phyloP scores from a whole-genome alignment of 2,113 vertebrate species.

The Atherinomorus stipes region DNA sequence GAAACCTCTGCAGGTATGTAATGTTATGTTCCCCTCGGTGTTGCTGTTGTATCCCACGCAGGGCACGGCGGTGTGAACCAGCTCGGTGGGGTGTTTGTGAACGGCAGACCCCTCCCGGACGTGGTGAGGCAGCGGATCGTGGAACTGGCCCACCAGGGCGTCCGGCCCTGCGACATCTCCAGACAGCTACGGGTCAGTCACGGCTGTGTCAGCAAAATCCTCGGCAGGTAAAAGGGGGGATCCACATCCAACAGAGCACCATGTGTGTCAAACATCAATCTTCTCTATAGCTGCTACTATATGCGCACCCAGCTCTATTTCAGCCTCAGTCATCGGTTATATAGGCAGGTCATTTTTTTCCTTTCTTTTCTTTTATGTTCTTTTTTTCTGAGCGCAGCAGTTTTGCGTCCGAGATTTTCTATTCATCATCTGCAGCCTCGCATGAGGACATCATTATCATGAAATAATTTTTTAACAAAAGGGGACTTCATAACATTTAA shows the following conservation, averaged over 20 bases:
- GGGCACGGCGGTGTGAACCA: conserved; percentile 99
- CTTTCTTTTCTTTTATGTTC: background rate
- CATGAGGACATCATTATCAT: conserved; percentile 52
- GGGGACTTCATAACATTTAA: conserved; percentile 31
- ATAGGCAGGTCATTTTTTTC: conserved; percentile 64
- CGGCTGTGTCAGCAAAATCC: conserved; percentile 99
- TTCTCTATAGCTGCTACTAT: conserved; percentile 57
- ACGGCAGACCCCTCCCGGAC: conserved; percentile 99
- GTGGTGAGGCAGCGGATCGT: conserved; percentile 99
- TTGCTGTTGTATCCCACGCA: conserved; percentile 88
- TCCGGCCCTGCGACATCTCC: conserved; percentile 99
- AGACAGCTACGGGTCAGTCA: conserved; percentile 99
- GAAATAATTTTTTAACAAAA: conserved; percentile 28
- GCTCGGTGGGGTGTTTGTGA: conserved; percentile 99
- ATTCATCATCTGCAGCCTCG: conserved; percentile 65
- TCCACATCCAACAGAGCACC: conserved; percentile 46
- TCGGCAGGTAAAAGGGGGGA: conserved; percentile 96
- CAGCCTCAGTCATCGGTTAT: conserved; percentile 74
- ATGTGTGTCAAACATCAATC: conserved; percentile 76
- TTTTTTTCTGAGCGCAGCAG: conserved; percentile 59
- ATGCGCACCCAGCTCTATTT: conserved; percentile 70
- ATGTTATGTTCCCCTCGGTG: conserved; percentile 83
- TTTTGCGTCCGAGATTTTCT: conserved; percentile 61
- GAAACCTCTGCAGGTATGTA: conserved; percentile 82
- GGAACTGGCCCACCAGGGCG: conserved; percentile 98